Evolutionary conservation across 2,888 invertebrate species (phyloP).

Genomic region (Drosophila mimetica): DNA sequence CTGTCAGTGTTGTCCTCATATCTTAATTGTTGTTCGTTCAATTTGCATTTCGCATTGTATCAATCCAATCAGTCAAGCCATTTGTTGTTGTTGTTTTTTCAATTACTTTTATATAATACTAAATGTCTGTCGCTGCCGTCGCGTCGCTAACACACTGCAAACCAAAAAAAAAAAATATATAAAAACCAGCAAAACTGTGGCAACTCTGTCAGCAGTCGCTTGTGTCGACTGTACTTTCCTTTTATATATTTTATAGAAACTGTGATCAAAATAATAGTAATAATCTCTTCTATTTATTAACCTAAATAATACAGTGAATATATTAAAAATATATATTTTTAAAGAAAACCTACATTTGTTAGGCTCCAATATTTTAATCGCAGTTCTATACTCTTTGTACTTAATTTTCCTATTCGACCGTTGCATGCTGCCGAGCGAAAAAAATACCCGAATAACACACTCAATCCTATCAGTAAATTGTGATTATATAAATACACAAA

Average conservation of each 20-base stretch:
- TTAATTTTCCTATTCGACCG: constrained; percentile 19
- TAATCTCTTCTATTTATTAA: too few species aligned
- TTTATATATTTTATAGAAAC: constrained; percentile 6
- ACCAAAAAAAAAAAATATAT: constrained; percentile 1
- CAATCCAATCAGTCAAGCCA: constrained; percentile 41
- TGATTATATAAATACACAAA: neutral
- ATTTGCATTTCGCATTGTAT: constrained; percentile 57
- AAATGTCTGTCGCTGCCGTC: constrained; percentile 70
- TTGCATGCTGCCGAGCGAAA: constrained; percentile 64
- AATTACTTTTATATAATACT: constrained; percentile 42
- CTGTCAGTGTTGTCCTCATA: constrained; percentile 65
- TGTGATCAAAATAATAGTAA: constrained; percentile 1
- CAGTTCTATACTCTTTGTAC: constrained; percentile 21
- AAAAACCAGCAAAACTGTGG: constrained; percentile 38
- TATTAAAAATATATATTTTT: too few species aligned
- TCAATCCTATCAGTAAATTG: constrained; percentile 3
- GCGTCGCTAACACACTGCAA: constrained; percentile 54
- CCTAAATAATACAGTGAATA: too few species aligned
- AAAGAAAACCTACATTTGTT: too few species aligned
- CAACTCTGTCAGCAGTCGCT: constrained; percentile 45
- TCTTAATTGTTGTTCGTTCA: constrained; percentile 66
- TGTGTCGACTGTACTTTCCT: constrained; percentile 48
- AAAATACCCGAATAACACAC: constrained; percentile 25
- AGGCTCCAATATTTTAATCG: constrained; percentile 2
- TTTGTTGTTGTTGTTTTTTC: constrained; percentile 73